Percentiles rank a stretch among this genome's conserved stretches.
These are phyloP conservation scores for Chiroxiphia lanceolata DNA, from an alignment of 2,797 vertebrate genomes.

Conservation along the genomic window DNA sequence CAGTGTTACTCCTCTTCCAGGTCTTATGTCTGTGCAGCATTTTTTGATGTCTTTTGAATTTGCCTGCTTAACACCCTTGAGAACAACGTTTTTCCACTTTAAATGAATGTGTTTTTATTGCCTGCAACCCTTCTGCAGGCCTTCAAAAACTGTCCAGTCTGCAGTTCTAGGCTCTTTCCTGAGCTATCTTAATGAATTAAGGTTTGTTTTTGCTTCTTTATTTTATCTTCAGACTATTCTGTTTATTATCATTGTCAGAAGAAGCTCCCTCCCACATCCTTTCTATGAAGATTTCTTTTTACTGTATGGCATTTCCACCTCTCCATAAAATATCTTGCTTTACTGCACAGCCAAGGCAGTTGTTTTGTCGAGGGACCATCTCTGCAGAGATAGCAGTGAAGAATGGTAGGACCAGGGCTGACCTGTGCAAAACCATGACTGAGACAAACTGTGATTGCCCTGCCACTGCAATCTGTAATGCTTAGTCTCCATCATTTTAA, in stretches of 20 bases:
- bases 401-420: background rate
- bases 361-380: background rate
- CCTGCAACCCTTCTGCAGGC: background rate
- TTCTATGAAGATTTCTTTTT: background rate
- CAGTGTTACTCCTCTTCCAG: background rate
- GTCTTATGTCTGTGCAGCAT: background rate
- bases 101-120: slow-evolving; percentile 6
- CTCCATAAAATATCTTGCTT: background rate
- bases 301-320: background rate
- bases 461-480: background rate
- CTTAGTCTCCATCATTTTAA: background rate
- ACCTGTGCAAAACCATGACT: background rate
- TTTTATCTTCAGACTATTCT: slow-evolving; percentile 14
- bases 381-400: background rate
- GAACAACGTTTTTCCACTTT: background rate
- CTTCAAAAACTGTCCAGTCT: slow-evolving; percentile 21
- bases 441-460: background rate
- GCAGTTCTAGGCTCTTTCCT: background rate
- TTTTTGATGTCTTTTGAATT: background rate
- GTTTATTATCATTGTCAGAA: background rate
- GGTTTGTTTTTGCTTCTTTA: background rate
- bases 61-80: background rate
- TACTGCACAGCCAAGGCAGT: background rate
- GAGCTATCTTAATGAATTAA: background rate
- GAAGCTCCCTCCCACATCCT: background rate